phyloP scores from a whole-genome alignment of 2,797 vertebrate genomes.

The Lithobates sylvaticus region DNA sequence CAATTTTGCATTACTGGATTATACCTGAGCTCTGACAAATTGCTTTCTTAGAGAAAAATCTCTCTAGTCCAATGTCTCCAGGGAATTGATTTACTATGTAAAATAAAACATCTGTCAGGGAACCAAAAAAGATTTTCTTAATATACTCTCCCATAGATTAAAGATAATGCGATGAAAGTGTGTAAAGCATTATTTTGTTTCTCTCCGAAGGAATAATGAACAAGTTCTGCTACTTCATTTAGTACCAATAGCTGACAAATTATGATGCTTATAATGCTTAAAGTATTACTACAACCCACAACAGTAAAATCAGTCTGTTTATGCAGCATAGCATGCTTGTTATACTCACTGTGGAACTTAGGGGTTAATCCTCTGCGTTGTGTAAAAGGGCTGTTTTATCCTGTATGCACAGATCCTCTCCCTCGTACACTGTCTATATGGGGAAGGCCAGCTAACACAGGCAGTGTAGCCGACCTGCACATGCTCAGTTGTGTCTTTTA shows the following conservation, averaged over 20 bases:
- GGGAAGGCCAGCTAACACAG: no score
- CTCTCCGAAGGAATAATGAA: neutral
- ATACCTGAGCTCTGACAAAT: conserved; percentile 51
- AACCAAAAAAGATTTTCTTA: conserved; percentile 35
- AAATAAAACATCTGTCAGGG: conserved; percentile 35
- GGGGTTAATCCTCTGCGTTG: no score
- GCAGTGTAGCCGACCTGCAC: no score
- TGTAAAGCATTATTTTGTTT: neutral
- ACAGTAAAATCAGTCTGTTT: no score
- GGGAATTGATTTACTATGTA: conserved; percentile 32
- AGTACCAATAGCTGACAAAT: neutral
- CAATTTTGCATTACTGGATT: conserved; percentile 56
- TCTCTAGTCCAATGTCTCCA: conserved; percentile 19
- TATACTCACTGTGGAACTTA: no score
- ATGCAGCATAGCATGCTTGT: no score
- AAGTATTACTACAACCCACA: no score
- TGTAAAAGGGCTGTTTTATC: no score
- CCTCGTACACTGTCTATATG: no score
- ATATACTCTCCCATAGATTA: conserved; percentile 24
- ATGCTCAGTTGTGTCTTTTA: no score
- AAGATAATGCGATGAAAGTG: conserved; percentile 10
- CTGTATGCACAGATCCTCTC: no score
- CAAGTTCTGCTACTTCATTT: neutral
- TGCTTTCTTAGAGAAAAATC: conserved; percentile 45
- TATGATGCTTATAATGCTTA: neutral